These are phyloP conservation scores for Idris sp. DNA, from an alignment of 1,140 invertebrate genomes.

Conservation along the genomic window DNA sequence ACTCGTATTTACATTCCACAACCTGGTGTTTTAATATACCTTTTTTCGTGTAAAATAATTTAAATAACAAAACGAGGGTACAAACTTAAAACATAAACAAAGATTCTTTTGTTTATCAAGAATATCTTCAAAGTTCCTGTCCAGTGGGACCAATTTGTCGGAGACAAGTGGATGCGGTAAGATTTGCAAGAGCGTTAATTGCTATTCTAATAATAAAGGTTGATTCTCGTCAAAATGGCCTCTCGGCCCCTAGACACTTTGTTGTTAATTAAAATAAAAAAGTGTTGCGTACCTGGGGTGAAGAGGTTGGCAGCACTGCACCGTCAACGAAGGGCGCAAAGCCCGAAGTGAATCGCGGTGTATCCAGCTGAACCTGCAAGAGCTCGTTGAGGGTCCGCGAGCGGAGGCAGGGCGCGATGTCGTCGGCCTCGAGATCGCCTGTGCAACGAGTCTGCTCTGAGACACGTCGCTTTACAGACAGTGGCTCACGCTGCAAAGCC, in stretches of 20 bases:
- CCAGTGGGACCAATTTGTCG: too few species aligned
- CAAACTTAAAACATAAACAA: too few species aligned
- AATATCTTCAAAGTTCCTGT: too few species aligned
- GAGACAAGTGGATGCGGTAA: too few species aligned
- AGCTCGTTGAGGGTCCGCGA: conserved; percentile 85
- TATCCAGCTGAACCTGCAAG: conserved; percentile 84
- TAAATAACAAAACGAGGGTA: too few species aligned
- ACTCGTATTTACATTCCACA: too few species aligned
- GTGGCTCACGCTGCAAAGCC: conserved; percentile 93
- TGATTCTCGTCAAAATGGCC: too few species aligned
- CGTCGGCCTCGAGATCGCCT: conserved; percentile 86
- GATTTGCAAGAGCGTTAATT: conserved; percentile 34
- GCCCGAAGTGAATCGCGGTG: conserved; percentile 89
- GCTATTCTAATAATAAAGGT: conserved; percentile 34
- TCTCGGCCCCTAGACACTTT: too few species aligned
- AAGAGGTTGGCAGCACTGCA: conserved; percentile 81
- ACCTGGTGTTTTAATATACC: too few species aligned
- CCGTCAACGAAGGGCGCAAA: conserved; percentile 94
- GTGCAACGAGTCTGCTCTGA: conserved; percentile 88
- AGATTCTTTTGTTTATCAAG: too few species aligned
- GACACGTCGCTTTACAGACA: conserved; percentile 87
- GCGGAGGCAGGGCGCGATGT: conserved; percentile 90
- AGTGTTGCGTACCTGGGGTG: conserved; percentile 66
- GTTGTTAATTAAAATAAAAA: too few species aligned
- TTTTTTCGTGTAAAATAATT: too few species aligned